A percentile compares a stretch with the other conserved stretches of the same genome.
These are phyloP conservation scores for Lepeophtheirus nordmannii DNA, from an alignment of 2,888 invertebrate genomes.

Conservation along the genomic window DNA sequence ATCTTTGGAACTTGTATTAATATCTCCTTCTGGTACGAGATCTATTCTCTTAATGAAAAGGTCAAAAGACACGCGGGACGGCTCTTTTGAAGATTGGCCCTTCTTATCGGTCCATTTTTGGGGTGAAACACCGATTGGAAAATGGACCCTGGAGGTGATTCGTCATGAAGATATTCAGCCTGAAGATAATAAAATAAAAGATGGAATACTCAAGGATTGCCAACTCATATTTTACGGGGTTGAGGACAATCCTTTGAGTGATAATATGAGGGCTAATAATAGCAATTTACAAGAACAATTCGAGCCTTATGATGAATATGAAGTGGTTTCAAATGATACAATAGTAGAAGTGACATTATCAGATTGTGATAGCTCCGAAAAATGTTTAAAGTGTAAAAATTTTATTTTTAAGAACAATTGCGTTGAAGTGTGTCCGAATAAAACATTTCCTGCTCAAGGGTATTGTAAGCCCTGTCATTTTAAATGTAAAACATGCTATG, in stretches of 20 bases:
- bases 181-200: not conserved
- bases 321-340: no score
- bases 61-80: slow-evolving; percentile 73
- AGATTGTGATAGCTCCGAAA: not conserved
- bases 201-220: slow-evolving; percentile 76
- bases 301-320: no score
- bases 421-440: not conserved
- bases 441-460: slow-evolving; percentile 26
- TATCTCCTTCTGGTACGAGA: slow-evolving; percentile 78
- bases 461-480: slow-evolving; percentile 63
- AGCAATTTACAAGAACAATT: not conserved
- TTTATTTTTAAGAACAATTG: slow-evolving; percentile 7
- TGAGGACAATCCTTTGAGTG: slow-evolving; percentile 56
- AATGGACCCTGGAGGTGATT: slow-evolving; percentile 54
- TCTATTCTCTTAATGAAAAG: slow-evolving; percentile 84
- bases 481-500: slow-evolving; percentile 63
- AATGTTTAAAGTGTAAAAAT: slow-evolving; percentile 4
- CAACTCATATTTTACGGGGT: slow-evolving; percentile 92
- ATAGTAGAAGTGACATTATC: no score
- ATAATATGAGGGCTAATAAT: not conserved
- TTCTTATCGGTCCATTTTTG: slow-evolving; percentile 96
- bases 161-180: slow-evolving; percentile 24
- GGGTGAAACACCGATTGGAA: slow-evolving; percentile 44
- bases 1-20: slow-evolving; percentile 68
- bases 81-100: slow-evolving; percentile 98